Conservation (phyloP, 2,797 vertebrate genomes). For the Diplodus puntazzo region DNA sequence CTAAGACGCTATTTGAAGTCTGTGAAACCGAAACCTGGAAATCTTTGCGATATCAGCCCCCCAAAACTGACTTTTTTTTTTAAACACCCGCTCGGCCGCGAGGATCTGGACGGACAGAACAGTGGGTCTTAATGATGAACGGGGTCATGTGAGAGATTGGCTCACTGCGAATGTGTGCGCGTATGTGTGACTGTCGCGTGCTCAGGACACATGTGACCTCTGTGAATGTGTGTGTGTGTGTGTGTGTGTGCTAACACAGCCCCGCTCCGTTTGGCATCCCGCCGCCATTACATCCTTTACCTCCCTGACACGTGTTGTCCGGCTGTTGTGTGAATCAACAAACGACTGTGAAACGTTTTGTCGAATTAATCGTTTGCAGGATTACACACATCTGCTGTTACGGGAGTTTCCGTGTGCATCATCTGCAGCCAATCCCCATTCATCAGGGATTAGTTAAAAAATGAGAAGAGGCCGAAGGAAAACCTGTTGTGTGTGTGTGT, state of each 20-base stretch:
- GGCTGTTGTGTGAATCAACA: background rate
- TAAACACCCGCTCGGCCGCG: background rate
- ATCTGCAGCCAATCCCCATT: constrained; percentile 33
- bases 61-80: background rate
- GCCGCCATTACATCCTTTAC: background rate
- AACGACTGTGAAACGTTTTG: background rate
- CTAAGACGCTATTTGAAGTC: constrained; percentile 13
- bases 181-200: constrained; percentile 19
- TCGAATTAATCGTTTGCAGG: constrained; percentile 15
- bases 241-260: background rate
- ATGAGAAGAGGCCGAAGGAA: background rate
- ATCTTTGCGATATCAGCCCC: background rate
- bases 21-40: constrained; percentile 1
- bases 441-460: constrained; percentile 57
- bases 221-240: constrained; percentile 4
- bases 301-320: background rate
- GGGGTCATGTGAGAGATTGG: constrained; percentile 44
- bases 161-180: background rate
- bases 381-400: constrained; percentile 22
- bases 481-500: background rate
- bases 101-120: background rate
- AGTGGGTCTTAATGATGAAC: constrained; percentile 2
- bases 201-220: constrained; percentile 34
- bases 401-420: constrained; percentile 31
- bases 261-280: background rate